phyloP scores from a whole-genome alignment of 2,113 vertebrate species.

The Tonatia bakeri region DNA sequence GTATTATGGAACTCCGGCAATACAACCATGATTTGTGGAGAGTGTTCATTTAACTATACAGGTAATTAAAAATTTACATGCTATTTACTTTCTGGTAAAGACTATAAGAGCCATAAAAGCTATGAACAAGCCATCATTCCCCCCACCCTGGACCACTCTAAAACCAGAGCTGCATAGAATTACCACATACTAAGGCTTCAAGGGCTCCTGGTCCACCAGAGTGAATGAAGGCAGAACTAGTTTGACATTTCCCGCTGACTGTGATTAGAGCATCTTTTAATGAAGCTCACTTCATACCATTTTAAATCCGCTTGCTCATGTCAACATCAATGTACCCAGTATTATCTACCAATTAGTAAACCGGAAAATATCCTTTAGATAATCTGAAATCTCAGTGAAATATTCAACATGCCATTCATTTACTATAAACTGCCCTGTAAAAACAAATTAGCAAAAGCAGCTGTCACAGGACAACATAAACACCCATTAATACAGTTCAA shows the following conservation, averaged over 20 bases:
- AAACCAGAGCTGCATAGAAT: not conserved
- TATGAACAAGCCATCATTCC: not conserved
- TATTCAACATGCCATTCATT: conserved; percentile 81
- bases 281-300: conserved; percentile 81
- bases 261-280: conserved; percentile 82
- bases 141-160: not conserved
- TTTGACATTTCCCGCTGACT: conserved; percentile 79
- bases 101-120: not conserved
- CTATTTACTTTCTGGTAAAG: conserved; percentile 5
- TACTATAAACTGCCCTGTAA: conserved; percentile 82
- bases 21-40: conserved; percentile 10
- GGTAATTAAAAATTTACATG: conserved; percentile 18
- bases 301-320: conserved; percentile 85
- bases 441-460: conserved; percentile 83
- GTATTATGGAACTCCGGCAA: not conserved
- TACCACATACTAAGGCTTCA: not conserved
- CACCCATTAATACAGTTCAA: conserved; percentile 65
- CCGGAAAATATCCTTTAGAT: conserved; percentile 84
- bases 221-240: conserved; percentile 35
- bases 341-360: conserved; percentile 87
- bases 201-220: not conserved
- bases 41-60: conserved; percentile 31
- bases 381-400: conserved; percentile 83
- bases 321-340: conserved; percentile 84
- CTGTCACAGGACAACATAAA: conserved; percentile 81